Evolutionary conservation across 1,140 invertebrate genomes (phyloP).

Genomic region (Ptiloglossa arizonensis): DNA sequence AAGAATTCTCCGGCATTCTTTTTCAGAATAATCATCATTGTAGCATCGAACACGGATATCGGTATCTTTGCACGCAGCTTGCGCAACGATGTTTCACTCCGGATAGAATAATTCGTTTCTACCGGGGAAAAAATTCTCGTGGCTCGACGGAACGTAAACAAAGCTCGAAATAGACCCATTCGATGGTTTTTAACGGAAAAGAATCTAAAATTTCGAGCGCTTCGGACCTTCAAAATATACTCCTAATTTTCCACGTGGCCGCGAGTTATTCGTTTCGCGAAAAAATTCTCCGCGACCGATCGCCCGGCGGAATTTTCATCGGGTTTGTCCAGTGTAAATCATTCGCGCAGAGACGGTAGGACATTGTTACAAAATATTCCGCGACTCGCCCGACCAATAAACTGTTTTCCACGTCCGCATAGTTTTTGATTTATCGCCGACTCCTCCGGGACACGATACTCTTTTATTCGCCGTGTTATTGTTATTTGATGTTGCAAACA

Average conservation of each 20-base stretch:
- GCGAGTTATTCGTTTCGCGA: conserved; percentile 9
- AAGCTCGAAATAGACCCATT: too few species aligned
- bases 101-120: too few species aligned
- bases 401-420: not conserved
- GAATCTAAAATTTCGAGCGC: too few species aligned
- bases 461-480: not conserved
- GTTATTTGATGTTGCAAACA: not conserved
- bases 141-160: too few species aligned
- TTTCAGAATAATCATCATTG: too few species aligned
- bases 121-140: too few species aligned
- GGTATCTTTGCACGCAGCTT: too few species aligned
- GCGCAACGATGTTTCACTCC: too few species aligned
- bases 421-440: conserved; percentile 2
- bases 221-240: too few species aligned
- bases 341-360: not conserved
- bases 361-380: conserved; percentile 10
- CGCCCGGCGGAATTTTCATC: not conserved
- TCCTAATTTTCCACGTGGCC: not conserved
- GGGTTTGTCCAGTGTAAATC: not conserved
- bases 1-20: too few species aligned
- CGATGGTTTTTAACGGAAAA: too few species aligned
- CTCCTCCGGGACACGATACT: not conserved
- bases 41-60: too few species aligned
- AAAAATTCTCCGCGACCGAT: not conserved
- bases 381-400: not conserved